These are phyloP conservation scores for Mythimna impura DNA, from an alignment of 2,888 invertebrate species.

Conservation along the genomic window DNA sequence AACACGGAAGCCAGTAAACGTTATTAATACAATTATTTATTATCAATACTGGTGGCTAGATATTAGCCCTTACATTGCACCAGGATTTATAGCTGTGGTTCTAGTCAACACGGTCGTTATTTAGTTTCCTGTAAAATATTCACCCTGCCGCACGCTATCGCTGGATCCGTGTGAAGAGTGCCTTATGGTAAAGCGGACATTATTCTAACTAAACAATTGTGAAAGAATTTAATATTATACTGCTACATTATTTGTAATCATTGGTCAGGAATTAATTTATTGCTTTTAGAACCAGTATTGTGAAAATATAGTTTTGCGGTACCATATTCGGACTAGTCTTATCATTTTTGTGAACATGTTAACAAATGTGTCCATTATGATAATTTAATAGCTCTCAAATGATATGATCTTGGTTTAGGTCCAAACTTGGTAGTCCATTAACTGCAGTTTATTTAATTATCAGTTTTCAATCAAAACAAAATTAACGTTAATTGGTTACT, in stretches of 20 bases:
- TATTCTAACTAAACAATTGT: slow-evolving; percentile 37
- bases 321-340: not conserved
- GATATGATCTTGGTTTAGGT: not conserved
- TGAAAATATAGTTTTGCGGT: slow-evolving; percentile 10
- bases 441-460: not conserved
- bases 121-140: slow-evolving; percentile 48
- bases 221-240: slow-evolving; percentile 48
- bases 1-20: slow-evolving; percentile 65
- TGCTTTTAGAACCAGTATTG: slow-evolving; percentile 1
- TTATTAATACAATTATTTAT: slow-evolving; percentile 64
- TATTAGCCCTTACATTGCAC: slow-evolving; percentile 57
- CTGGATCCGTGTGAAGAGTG: slow-evolving; percentile 33
- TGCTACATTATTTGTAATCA: slow-evolving; percentile 34
- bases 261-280: slow-evolving; percentile 33
- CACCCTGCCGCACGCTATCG: slow-evolving; percentile 14
- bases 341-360: not conserved
- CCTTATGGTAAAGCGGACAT: slow-evolving; percentile 13
- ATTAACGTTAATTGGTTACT: slow-evolving; percentile 20
- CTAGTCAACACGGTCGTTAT: slow-evolving; percentile 52
- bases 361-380: slow-evolving; percentile 8
- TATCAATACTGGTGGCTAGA: slow-evolving; percentile 52
- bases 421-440: slow-evolving; percentile 18
- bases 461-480: slow-evolving; percentile 11
- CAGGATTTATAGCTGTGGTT: slow-evolving; percentile 49
- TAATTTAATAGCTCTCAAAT: slow-evolving; percentile 14